Evolutionary conservation across 2,888 invertebrate species (phyloP).

Genomic region (Entomobrya proxima): DNA sequence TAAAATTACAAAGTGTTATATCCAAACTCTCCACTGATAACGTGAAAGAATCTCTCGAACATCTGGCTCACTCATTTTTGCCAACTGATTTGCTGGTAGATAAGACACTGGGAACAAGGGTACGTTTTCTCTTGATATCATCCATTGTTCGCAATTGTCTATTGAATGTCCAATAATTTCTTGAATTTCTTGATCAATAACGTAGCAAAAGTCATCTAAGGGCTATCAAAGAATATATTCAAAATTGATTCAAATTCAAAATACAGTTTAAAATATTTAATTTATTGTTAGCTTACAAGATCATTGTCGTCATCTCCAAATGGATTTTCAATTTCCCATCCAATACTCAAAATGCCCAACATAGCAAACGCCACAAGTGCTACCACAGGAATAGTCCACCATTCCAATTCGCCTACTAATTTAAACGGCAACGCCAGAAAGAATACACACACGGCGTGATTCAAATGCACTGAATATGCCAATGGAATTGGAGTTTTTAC

Average conservation of each 20-base stretch:
- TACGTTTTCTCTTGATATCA: constrained; percentile 35
- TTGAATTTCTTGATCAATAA: constrained; percentile 54
- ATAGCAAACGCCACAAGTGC: constrained; percentile 68
- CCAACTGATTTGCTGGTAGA: neutral
- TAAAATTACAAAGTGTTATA: neutral
- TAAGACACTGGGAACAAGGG: constrained; percentile 39
- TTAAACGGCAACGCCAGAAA: constrained; percentile 38
- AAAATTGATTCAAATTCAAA: neutral
- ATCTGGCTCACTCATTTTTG: neutral
- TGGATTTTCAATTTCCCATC: constrained; percentile 74
- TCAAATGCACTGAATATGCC: constrained; percentile 69
- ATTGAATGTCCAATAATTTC: constrained; percentile 47
- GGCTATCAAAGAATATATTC: constrained; percentile 13
- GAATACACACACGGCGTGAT: constrained; percentile 59
- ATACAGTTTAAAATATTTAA: neutral
- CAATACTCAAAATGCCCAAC: constrained; percentile 70
- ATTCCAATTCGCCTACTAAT: constrained; percentile 14
- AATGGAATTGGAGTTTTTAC: constrained; percentile 70
- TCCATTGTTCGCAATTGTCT: constrained; percentile 46
- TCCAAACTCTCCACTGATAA: neutral
- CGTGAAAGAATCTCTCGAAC: neutral
- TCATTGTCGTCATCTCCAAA: constrained; percentile 74
- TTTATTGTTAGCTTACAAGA: constrained; percentile 54
- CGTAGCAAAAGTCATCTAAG: constrained; percentile 63
- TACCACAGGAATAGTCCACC: constrained; percentile 69